phyloP scores from a whole-genome alignment of 2,113 vertebrate genomes.

The Columba livia region DNA sequence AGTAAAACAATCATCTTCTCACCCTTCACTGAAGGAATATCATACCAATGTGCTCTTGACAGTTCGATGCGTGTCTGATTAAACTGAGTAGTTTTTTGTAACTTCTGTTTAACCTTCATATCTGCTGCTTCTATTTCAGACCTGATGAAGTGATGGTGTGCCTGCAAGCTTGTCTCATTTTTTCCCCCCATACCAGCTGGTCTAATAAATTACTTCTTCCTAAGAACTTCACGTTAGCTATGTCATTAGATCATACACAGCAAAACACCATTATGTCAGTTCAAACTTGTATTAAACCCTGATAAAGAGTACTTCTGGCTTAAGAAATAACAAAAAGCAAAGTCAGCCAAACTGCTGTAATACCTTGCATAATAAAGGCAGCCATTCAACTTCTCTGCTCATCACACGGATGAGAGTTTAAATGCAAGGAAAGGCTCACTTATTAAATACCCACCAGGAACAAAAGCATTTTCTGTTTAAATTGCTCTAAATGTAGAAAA shows the following conservation, averaged over 20 bases:
- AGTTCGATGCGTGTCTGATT: not conserved
- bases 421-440: not conserved
- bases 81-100: constrained; percentile 4
- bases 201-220: constrained; percentile 67
- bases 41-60: not conserved
- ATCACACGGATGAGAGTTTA: not conserved
- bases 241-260: constrained; percentile 18
- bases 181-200: constrained; percentile 57
- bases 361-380: not conserved
- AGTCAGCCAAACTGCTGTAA: not conserved
- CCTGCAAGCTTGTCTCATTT: constrained; percentile 55
- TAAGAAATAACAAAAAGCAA: not conserved
- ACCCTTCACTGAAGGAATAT: not conserved
- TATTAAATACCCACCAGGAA: not conserved
- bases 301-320: not conserved
- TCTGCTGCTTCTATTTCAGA: constrained; percentile 61
- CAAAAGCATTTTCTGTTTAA: not conserved
- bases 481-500: not conserved
- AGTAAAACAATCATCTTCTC: not conserved
- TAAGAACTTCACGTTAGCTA: constrained; percentile 9
- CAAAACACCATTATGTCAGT: not conserved
- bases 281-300: not conserved
- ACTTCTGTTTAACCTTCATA: constrained; percentile 62
- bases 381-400: not conserved
- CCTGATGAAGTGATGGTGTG: constrained; percentile 35